Conservation (phyloP, 1,140 invertebrate species). For the Macrostomum lignano region DNA sequence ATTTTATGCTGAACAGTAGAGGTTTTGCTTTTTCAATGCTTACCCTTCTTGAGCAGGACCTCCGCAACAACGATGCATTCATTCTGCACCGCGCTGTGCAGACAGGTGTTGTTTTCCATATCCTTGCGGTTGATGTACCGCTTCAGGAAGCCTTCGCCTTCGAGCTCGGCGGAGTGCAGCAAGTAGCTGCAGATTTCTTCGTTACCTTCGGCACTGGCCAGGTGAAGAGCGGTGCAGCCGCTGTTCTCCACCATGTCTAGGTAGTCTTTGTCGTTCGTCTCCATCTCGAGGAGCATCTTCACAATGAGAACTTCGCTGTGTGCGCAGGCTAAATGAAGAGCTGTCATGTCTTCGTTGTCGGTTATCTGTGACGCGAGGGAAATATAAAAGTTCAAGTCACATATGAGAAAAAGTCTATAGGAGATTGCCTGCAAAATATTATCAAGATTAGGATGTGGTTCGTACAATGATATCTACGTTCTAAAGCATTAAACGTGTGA, state of each 20-base stretch:
- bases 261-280: too few species aligned
- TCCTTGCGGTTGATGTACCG: too few species aligned
- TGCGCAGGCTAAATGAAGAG: constrained; percentile 47
- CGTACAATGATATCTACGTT: too few species aligned
- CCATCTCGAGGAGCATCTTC: constrained; percentile 38
- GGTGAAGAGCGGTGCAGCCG: background rate
- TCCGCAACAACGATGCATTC: constrained; percentile 24
- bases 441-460: too few species aligned
- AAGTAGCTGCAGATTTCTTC: background rate
- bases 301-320: constrained; percentile 44
- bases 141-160: background rate
- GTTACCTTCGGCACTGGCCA: background rate
- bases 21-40: background rate
- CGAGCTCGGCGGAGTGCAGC: background rate
- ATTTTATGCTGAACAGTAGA: constrained; percentile 4
- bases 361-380: too few species aligned
- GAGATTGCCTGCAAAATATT: too few species aligned
- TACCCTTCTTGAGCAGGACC: constrained; percentile 18
- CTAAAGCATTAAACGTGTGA: too few species aligned
- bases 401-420: too few species aligned
- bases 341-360: constrained; percentile 33
- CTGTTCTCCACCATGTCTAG: too few species aligned
- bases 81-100: constrained; percentile 28
- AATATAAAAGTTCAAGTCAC: too few species aligned
- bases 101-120: constrained; percentile 19